phyloP scores from a whole-genome alignment of 2,888 invertebrate species.

The Podabrus alpinus region DNA sequence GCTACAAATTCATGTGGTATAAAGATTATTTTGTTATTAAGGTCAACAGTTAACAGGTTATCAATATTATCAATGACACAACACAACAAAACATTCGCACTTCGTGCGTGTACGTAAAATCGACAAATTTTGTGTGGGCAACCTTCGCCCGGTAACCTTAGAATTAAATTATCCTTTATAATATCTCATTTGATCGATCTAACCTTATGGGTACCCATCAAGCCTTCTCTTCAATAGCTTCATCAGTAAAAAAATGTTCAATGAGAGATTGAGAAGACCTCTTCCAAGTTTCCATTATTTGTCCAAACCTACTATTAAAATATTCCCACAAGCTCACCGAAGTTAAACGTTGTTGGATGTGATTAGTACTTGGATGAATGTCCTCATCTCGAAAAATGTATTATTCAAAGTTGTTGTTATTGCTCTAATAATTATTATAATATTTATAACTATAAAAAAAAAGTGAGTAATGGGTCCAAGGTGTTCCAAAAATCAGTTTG shows the following conservation, averaged over 20 bases:
- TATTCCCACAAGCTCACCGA: background rate
- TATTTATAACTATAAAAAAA: no score
- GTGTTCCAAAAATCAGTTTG: no score
- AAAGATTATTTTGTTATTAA: slow-evolving; percentile 18
- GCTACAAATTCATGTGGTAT: slow-evolving; percentile 14
- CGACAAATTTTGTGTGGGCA: background rate
- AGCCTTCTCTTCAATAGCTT: background rate
- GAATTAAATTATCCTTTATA: no score
- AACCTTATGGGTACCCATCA: no score
- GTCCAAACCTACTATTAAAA: background rate
- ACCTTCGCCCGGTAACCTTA: no score
- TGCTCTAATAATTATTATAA: background rate
- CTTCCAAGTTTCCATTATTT: background rate
- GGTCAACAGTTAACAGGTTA: slow-evolving; percentile 8
- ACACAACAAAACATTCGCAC: background rate
- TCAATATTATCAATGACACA: background rate
- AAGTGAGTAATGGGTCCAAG: no score
- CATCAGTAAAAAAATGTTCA: no score
- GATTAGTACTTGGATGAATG: background rate
- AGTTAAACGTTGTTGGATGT: background rate
- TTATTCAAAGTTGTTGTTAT: background rate
- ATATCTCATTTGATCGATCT: no score
- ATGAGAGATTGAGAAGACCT: background rate
- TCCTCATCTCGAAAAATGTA: background rate
- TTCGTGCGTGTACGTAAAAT: background rate